Evolutionary conservation across 2,888 invertebrate genomes (phyloP), one percentile per base, ranked within the genome.

Genomic region (Platerodrilus igneus): DNA sequence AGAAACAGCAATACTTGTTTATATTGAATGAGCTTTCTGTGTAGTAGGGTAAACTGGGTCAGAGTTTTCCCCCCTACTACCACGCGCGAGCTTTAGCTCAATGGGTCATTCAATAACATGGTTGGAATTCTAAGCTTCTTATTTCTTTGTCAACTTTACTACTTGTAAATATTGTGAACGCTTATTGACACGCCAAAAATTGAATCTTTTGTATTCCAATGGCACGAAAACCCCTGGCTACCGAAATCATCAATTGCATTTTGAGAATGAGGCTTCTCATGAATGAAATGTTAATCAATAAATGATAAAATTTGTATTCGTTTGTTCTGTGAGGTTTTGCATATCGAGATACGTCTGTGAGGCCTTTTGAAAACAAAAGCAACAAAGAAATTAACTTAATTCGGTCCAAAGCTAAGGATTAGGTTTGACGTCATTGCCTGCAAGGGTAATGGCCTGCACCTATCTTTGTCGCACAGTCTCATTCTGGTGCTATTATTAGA

Each of bases 401-500:
- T 40, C 36, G 36, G 40, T 45, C 41, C 36, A 45, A 38, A 41
- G 41, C 35, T 41, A 34, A 41, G 33, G 45, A 41, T 41, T 27
- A 36, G 31, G 35, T 30, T 36, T 41, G 41, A 40, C 45, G 45
- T 45, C 45, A 45, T 45, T 38, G 45, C 31, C 37, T 41, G 40
- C 41, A 41, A 52, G 57, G 60, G 57, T 58, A 60, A 59, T 52
- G 60, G 53, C 60, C 62, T 52, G 45, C 23, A 18, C 37, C 48
- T 36, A 37, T 56, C 55, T 51, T 45, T 40, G 47, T 55, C 51
- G 48, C 51, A 35, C 55, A 58, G 60, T 60, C 62, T 58, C 61
- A 55, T 58, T 58, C 59, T 55, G 53, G 58, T 55, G 59, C 68
- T 69, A 69, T 68, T 68, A 68, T 67, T 69, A 68, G 68, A 65